Conservation (phyloP, 2,888 invertebrate species). For the Pandemis corylana region DNA sequence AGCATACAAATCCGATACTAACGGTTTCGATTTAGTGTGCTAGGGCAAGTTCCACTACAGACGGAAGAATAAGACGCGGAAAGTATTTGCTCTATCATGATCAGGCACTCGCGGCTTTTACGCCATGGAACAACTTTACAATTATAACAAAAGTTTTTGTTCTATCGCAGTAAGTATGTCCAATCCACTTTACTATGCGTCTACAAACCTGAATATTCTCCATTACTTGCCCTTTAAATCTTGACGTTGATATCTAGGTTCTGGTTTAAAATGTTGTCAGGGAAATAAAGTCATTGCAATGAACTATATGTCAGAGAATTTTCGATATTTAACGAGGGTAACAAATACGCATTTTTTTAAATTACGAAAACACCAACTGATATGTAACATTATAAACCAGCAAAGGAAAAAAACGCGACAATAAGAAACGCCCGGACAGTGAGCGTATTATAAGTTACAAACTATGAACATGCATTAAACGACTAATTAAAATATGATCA, state of each 20-base stretch:
- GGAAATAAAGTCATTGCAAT: slow-evolving; percentile 7
- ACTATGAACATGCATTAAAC: slow-evolving; percentile 81
- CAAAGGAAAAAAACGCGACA: slow-evolving; percentile 65
- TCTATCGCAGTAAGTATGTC: slow-evolving; percentile 45
- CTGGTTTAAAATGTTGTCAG: slow-evolving; percentile 18
- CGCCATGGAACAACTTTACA: slow-evolving; percentile 47
- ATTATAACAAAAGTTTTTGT: slow-evolving; percentile 31
- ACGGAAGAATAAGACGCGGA: slow-evolving; percentile 46
- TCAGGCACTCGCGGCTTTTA: slow-evolving; percentile 56
- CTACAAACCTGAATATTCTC: slow-evolving; percentile 26
- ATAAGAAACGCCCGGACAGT: slow-evolving; percentile 59
- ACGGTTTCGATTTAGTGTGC: slow-evolving; percentile 36
- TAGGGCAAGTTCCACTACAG: slow-evolving; percentile 49
- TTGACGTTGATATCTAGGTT: slow-evolving; percentile 13
- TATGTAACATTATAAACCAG: slow-evolving; percentile 64
- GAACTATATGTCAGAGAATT: slow-evolving; percentile 4
- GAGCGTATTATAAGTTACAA: slow-evolving; percentile 63
- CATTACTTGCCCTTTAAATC: slow-evolving; percentile 5
- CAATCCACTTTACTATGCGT: slow-evolving; percentile 52
- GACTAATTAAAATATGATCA: slow-evolving; percentile 80
- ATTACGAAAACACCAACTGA: slow-evolving; percentile 55
- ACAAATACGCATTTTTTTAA: slow-evolving; percentile 21
- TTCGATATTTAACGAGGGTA: neutral
- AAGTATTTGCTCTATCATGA: slow-evolving; percentile 51
- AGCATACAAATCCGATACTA: slow-evolving; percentile 13